Base-by-base conservation (phyloP, 2,888 invertebrate species). In the Netelia virgata region DNA sequence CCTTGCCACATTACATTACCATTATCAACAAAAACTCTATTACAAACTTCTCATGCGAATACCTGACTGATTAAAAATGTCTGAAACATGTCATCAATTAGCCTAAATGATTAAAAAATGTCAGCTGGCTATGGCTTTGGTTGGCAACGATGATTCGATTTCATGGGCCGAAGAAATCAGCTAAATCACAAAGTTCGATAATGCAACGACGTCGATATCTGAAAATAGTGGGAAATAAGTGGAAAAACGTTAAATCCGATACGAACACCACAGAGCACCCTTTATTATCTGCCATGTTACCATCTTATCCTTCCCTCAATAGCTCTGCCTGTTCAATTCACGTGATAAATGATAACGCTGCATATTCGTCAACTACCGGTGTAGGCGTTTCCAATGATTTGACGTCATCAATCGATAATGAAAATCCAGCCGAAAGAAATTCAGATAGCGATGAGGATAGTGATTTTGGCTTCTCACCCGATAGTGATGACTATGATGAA, bases 21-120 rank as follows among this genome's bases (percentile, higher is more conserved):
- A 50, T n/a, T 16, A 47, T 8, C 43, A 50, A 63, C 70, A n/a
- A 79, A 79, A 79, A 72, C 79, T 50, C 53, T 70, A 18, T 63
- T 79, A 28, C n/a, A 36, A 55, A 79, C 79, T 18, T 57, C 63
- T 11, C 36, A 70, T 18, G 11, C 9, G 23, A 63, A 9, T n/a
- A 8, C 36, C 63, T 63, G 2, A 23, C 0, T 14, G 63, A 63
- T 63, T 16, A 36, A 63, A 6, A n/a, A n/a, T n/a, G n/a, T n/a
- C n/a, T n/a, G n/a, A n/a, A n/a, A n/a, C n/a, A n/a, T n/a, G n/a
- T n/a, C n/a, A n/a, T n/a, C n/a, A n/a, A n/a, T n/a, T n/a, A n/a
- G n/a, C n/a, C n/a, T n/a, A n/a, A n/a, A n/a, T n/a, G n/a, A n/a
- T n/a, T n/a, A n/a, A n/a, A 63, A 36, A 63, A 63, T 63, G 14